A percentile compares a stretch with the other conserved stretches of the same genome.
phyloP scores from a whole-genome alignment of 1,140 invertebrate species.

The Akabosia matsudoensis region DNA sequence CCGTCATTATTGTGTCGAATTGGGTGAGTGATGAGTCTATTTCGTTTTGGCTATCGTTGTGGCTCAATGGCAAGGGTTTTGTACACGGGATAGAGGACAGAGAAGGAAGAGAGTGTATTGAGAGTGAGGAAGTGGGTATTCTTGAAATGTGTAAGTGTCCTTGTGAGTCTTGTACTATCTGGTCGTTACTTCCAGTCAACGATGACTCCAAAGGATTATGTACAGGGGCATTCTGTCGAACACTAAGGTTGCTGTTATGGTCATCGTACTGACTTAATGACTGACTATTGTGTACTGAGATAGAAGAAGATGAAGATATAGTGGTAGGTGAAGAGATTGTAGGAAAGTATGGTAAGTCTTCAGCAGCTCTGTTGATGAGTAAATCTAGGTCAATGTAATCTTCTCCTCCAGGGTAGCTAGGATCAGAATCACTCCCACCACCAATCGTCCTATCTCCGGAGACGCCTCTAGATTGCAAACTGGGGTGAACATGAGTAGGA shows the following conservation, averaged over 20 bases:
- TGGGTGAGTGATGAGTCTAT: slow-evolving; percentile 3
- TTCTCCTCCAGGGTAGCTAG: slow-evolving; percentile 46
- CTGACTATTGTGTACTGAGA: slow-evolving; percentile 29
- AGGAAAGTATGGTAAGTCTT: slow-evolving; percentile 51
- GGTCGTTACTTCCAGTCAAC: background rate
- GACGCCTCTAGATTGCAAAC: background rate
- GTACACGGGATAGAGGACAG: background rate
- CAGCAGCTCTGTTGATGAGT: slow-evolving; percentile 53
- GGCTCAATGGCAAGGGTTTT: background rate
- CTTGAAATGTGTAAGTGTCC: background rate
- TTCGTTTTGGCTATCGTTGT: slow-evolving; percentile 1
- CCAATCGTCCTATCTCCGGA: background rate
- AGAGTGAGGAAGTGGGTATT: background rate
- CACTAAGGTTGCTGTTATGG: slow-evolving; percentile 6
- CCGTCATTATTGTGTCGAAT: slow-evolving; percentile 38
- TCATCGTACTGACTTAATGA: slow-evolving; percentile 26
- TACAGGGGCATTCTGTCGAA: background rate
- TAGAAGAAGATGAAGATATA: background rate
- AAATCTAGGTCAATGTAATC: slow-evolving; percentile 56
- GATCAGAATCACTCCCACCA: slow-evolving; percentile 15
- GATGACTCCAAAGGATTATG: background rate
- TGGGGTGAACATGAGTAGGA: background rate
- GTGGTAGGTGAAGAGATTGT: background rate
- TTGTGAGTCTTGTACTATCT: background rate
- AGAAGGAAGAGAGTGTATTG: background rate